Conservation (phyloP, 2,797 vertebrate genomes). For the Esox lucius region DNA sequence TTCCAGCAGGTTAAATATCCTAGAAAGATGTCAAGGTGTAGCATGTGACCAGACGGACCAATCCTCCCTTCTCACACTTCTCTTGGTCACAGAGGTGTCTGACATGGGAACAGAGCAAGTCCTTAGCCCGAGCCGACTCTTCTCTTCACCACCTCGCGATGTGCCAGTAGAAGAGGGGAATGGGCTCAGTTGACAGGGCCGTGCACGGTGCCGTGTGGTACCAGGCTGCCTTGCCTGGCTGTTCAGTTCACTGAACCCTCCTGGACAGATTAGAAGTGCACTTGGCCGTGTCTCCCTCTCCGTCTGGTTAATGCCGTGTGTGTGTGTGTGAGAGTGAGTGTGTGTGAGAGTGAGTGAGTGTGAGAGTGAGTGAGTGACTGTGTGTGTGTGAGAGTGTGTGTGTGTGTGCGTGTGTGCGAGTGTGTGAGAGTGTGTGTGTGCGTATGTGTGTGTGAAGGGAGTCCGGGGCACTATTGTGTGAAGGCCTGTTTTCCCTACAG, state of each 20-base stretch:
- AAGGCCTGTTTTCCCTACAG: constrained; percentile 61
- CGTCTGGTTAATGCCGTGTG: constrained; percentile 40
- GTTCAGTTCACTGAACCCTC: constrained; percentile 78
- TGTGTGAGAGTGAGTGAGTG: too few species aligned
- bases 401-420: constrained; percentile 24
- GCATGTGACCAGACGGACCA: neutral
- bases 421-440: constrained; percentile 14
- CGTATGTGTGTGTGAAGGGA: constrained; percentile 50
- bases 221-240: constrained; percentile 43
- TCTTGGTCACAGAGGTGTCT: neutral
- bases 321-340: constrained; percentile 14
- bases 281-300: constrained; percentile 75
- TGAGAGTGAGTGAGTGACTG: constrained; percentile 17
- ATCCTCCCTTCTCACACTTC: neutral
- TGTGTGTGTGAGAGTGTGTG: constrained; percentile 31
- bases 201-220: constrained; percentile 28
- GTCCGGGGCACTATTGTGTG: constrained; percentile 84
- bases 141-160: constrained; percentile 15
- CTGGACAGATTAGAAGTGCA: constrained; percentile 74
- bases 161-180: constrained; percentile 46
- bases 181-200: neutral
- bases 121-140: neutral
- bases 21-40: neutral
- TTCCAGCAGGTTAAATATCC: neutral
- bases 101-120: neutral